A percentile compares a stretch with the other conserved stretches of the same genome.
Conservation (phyloP, 1,140 invertebrate species). For the Ceratina australensis region DNA sequence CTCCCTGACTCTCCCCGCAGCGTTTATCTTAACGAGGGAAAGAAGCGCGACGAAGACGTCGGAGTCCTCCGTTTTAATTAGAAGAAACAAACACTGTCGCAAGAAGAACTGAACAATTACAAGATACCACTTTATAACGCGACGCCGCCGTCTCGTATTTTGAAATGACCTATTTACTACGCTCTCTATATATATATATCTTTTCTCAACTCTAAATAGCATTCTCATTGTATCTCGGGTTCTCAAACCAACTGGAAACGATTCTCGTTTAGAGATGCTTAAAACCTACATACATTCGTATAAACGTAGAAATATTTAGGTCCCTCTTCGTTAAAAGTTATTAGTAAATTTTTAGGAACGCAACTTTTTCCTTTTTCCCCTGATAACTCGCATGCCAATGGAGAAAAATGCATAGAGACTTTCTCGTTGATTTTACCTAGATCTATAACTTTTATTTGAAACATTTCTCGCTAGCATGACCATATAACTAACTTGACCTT, state of each 20-base stretch:
- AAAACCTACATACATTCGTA: too few relatives aligned
- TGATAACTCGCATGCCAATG: too few relatives aligned
- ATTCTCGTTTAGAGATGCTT: too few relatives aligned
- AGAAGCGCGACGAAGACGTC: neutral
- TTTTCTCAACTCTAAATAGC: neutral
- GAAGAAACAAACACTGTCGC: neutral
- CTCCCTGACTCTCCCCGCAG: neutral
- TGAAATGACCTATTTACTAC: constrained; percentile 1
- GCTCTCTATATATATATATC: neutral
- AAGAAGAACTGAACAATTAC: constrained; percentile 3
- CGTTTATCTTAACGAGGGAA: constrained; percentile 5
- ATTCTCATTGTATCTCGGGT: neutral
- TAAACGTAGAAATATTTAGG: too few relatives aligned
- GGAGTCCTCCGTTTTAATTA: constrained; percentile 4
- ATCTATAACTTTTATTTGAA: too few relatives aligned
- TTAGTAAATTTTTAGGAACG: too few relatives aligned
- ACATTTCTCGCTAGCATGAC: too few relatives aligned
- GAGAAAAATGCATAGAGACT: too few relatives aligned
- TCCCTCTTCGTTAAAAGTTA: too few relatives aligned
- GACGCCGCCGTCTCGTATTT: neutral
- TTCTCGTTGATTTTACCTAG: too few relatives aligned
- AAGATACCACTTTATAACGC: neutral
- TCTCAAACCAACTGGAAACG: neutral
- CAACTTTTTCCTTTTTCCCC: too few relatives aligned
- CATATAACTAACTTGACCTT: too few relatives aligned